Conservation (phyloP, 2,113 vertebrate genomes). For the Jacana jacana region DNA sequence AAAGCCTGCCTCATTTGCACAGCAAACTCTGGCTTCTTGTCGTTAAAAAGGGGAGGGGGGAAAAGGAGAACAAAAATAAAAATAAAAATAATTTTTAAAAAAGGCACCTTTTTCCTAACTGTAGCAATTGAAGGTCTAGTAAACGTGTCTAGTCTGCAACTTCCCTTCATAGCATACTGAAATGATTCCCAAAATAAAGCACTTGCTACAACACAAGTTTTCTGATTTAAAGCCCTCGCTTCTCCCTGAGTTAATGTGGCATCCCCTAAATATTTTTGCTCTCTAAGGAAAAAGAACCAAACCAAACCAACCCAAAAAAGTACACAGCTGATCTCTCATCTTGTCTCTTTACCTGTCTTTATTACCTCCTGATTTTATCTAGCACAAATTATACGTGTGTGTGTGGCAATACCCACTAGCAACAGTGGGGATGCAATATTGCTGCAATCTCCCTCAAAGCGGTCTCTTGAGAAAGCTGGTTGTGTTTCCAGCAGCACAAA, state of each 20-base stretch:
- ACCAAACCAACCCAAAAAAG: not conserved
- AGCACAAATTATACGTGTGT: not conserved
- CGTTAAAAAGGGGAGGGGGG: not conserved
- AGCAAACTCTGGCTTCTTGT: slow-evolving; percentile 79
- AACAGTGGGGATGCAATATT: slow-evolving; percentile 17
- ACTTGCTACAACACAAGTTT: slow-evolving; percentile 20
- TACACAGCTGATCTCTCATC: not conserved
- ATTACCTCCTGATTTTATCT: slow-evolving; percentile 63
- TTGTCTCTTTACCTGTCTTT: slow-evolving; percentile 12
- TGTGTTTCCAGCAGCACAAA: slow-evolving; percentile 35
- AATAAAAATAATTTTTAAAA: not conserved
- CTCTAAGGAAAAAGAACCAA: not conserved
- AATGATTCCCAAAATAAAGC: slow-evolving; percentile 61
- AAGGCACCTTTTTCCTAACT: slow-evolving; percentile 58
- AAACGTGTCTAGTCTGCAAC: slow-evolving; percentile 71
- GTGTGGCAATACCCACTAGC: not conserved
- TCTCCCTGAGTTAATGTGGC: not conserved
- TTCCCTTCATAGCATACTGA: slow-evolving; percentile 66
- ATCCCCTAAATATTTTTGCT: slow-evolving; percentile 3
- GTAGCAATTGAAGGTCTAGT: slow-evolving; percentile 73
- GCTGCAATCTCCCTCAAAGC: slow-evolving; percentile 36
- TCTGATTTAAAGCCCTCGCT: slow-evolving; percentile 34
- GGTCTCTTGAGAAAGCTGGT: slow-evolving; percentile 29
- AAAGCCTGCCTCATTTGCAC: slow-evolving; percentile 83
- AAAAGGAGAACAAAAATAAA: not conserved